These are phyloP conservation scores for Belonocnema kinseyi DNA, from an alignment of 1,140 invertebrate genomes.

Conservation along the genomic window DNA sequence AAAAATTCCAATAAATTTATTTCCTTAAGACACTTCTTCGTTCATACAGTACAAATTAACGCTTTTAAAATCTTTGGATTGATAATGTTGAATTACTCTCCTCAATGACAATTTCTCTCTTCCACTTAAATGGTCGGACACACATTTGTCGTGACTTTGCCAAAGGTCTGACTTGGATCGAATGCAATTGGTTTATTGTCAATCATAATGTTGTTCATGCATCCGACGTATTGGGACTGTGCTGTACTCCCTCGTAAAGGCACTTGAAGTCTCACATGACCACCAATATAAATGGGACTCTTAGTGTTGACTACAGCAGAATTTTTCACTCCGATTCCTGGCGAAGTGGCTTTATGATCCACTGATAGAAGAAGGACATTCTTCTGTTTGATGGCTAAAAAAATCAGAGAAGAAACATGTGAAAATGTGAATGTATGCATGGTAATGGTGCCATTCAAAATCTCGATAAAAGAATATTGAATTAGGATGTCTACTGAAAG, in stretches of 20 bases:
- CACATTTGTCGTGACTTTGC: slow-evolving; percentile 82
- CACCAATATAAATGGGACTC: slow-evolving; percentile 92
- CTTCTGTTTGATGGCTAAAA: slow-evolving; percentile 88
- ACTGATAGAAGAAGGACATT: slow-evolving; percentile 89
- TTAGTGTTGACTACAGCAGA: slow-evolving; percentile 85
- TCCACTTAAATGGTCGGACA: slow-evolving; percentile 82
- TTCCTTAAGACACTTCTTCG: neutral
- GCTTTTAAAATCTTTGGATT: no score
- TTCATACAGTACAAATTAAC: no score
- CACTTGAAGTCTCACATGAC: slow-evolving; percentile 81
- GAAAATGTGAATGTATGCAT: slow-evolving; percentile 57
- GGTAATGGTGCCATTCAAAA: slow-evolving; percentile 33
- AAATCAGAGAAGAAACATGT: slow-evolving; percentile 52
- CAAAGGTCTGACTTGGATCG: slow-evolving; percentile 78
- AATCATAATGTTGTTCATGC: slow-evolving; percentile 85
- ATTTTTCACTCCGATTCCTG: slow-evolving; percentile 81
- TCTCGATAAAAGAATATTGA: slow-evolving; percentile 54
- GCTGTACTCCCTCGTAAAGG: slow-evolving; percentile 78
- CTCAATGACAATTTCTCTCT: neutral
- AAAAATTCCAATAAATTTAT: slow-evolving; percentile 5
- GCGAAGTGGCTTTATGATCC: slow-evolving; percentile 82
- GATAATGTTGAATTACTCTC: neutral
- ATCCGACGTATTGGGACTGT: slow-evolving; percentile 86
- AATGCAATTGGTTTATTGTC: slow-evolving; percentile 79
- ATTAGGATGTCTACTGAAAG: neutral